Percentiles rank a stretch among this genome's conserved stretches.
Conservation (phyloP, 1,140 invertebrate species). For the Brachystomella parvula region DNA sequence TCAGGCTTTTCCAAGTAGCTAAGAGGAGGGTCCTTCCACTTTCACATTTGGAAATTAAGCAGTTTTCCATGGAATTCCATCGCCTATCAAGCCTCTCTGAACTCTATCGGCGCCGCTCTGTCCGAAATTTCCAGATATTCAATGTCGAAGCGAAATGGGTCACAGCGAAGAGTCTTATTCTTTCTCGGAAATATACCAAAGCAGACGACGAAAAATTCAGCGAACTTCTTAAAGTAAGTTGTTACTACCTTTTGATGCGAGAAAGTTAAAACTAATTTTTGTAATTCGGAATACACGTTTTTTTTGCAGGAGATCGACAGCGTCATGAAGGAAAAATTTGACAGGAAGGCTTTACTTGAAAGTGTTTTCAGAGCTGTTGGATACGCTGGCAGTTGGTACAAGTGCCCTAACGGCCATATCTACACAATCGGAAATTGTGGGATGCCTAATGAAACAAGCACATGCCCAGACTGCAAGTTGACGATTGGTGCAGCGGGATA, state of each 20-base stretch:
- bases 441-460: background rate
- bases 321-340: background rate
- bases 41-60: background rate
- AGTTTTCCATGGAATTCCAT: conserved; percentile 10
- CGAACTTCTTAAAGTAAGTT: background rate
- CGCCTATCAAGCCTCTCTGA: background rate
- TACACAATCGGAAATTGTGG: background rate
- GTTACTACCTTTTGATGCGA: background rate
- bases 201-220: background rate
- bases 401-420: background rate
- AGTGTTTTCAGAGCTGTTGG: background rate
- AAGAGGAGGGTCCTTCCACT: conserved; percentile 10
- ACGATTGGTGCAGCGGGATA: background rate
- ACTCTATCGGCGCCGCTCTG: conserved; percentile 7
- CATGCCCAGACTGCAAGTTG: background rate
- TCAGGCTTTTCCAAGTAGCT: background rate
- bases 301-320: background rate
- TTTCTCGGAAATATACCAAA: background rate
- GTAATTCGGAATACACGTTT: no score
- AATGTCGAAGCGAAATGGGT: background rate
- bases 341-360: background rate
- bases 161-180: background rate
- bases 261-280: background rate
- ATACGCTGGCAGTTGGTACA: background rate
- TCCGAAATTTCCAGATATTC: background rate